phyloP scores from a whole-genome alignment of 1,140 invertebrate species.

The Brachionus calyciflorus region DNA sequence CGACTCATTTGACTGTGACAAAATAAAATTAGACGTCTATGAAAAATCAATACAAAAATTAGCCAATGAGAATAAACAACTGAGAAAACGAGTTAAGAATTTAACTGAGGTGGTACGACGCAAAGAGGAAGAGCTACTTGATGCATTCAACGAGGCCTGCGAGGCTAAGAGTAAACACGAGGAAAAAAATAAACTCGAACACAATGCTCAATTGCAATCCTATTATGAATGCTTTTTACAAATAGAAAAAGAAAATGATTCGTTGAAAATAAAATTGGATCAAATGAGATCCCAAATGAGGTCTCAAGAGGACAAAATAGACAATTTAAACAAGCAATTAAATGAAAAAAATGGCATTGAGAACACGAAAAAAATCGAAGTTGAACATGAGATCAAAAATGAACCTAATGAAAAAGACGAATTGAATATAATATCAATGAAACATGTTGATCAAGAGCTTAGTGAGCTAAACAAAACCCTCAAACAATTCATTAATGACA shows the following conservation, averaged over 20 bases:
- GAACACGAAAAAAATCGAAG: not conserved
- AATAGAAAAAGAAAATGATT: slow-evolving; percentile 45
- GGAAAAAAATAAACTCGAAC: slow-evolving; percentile 29
- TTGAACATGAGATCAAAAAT: not conserved
- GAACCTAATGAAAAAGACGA: not conserved
- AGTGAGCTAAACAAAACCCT: slow-evolving; percentile 2
- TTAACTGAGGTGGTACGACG: not conserved
- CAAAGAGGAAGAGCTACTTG: slow-evolving; percentile 29
- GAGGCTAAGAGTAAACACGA: slow-evolving; percentile 20
- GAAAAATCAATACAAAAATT: slow-evolving; percentile 29
- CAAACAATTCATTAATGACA: slow-evolving; percentile 26
- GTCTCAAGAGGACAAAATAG: not conserved
- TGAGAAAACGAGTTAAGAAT: slow-evolving; percentile 44
- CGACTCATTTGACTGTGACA: slow-evolving; percentile 37
- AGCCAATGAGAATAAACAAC: slow-evolving; percentile 11
- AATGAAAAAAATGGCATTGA: not conserved
- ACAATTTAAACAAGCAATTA: not conserved
- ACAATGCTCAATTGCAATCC: slow-evolving; percentile 40
- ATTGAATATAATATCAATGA: slow-evolving; percentile 18
- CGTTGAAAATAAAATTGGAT: slow-evolving; percentile 1
- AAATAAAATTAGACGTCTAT: slow-evolving; percentile 30
- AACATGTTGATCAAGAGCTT: slow-evolving; percentile 39
- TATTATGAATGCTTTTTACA: slow-evolving; percentile 46
- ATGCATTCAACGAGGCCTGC: slow-evolving; percentile 17
- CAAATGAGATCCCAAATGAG: not conserved